Percentiles rank a stretch among this genome's conserved stretches.
Conservation (phyloP, 1,140 invertebrate genomes). For the Papilio glaucus region DNA sequence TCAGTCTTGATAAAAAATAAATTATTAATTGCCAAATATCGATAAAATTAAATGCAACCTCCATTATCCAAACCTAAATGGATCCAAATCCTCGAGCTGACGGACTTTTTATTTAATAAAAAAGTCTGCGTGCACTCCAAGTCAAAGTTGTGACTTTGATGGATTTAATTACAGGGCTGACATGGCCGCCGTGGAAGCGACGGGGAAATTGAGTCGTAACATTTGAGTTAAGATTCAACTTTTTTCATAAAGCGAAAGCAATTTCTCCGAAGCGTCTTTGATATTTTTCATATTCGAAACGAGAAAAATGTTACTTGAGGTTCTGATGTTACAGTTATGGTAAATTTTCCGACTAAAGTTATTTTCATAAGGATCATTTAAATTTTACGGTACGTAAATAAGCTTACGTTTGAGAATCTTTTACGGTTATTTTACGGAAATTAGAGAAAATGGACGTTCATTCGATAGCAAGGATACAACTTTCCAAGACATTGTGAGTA, state of each 20-base stretch:
- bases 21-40: background rate
- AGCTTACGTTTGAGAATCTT: no score
- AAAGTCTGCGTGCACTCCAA: background rate
- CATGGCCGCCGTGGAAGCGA: background rate
- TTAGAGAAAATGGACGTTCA: no score
- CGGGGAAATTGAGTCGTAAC: conserved; percentile 21
- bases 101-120: conserved; percentile 18
- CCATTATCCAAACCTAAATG: conserved; percentile 8
- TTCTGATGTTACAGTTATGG: background rate
- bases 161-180: conserved; percentile 9
- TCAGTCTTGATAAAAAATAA: no score
- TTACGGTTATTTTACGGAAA: no score
- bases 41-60: background rate
- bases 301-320: background rate
- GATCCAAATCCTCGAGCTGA: background rate
- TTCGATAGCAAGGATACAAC: no score
- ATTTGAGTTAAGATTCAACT: conserved; percentile 9
- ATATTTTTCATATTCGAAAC: conserved; percentile 8
- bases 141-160: conserved; percentile 19
- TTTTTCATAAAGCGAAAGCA: conserved; percentile 21
- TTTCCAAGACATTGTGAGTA: no score
- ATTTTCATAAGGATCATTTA: background rate
- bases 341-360: background rate
- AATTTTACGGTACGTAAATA: background rate
- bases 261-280: background rate